phyloP scores from a whole-genome alignment of 2,888 invertebrate genomes.

The Xestia c-nigrum region DNA sequence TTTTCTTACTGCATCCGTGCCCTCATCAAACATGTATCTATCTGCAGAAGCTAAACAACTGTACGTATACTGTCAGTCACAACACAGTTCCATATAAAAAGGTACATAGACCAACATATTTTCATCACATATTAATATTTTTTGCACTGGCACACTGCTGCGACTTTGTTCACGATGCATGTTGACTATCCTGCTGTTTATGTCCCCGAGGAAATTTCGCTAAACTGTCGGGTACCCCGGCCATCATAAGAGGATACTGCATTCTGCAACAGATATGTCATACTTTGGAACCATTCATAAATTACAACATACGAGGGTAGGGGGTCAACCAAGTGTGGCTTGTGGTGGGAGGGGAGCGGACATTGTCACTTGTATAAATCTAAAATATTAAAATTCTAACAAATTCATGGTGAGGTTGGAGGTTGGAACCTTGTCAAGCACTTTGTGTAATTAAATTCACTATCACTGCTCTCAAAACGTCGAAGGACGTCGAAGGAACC shows the following conservation, averaged over 20 bases:
- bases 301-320: background rate
- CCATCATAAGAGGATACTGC: conserved; percentile 26
- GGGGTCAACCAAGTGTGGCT: background rate
- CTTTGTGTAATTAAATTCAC: no score
- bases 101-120: conserved; percentile 1
- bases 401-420: no score
- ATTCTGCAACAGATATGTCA: conserved; percentile 49
- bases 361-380: background rate
- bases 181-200: conserved; percentile 6
- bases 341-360: background rate
- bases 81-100: background rate
- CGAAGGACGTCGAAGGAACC: no score
- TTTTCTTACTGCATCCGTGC: background rate
- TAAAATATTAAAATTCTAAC: background rate
- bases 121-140: conserved; percentile 31
- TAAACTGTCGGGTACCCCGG: conserved; percentile 33
- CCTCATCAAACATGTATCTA: background rate
- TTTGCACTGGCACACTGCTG: conserved; percentile 14
- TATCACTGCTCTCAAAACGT: no score
- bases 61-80: no score
- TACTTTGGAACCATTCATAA: background rate
- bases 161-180: conserved; percentile 36
- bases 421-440: no score
- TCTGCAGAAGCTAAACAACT: no score
- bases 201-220: conserved; percentile 55